Conservation (phyloP, 2,797 vertebrate species). For the Chelon labrosus region DNA sequence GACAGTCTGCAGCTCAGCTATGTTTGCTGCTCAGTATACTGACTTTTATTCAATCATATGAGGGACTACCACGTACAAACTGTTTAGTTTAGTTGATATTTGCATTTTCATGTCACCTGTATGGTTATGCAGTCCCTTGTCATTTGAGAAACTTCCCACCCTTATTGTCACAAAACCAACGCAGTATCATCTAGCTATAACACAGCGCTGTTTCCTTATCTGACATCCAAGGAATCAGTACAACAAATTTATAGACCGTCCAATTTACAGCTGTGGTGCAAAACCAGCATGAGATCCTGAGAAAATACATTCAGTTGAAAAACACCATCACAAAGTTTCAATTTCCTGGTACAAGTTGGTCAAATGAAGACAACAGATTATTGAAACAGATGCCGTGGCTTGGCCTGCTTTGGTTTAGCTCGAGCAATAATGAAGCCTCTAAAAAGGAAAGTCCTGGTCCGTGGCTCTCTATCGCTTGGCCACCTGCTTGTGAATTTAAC, state of each 20-base stretch:
- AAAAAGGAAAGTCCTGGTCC: constrained; percentile 39
- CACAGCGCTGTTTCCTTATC: constrained; percentile 17
- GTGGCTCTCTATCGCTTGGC: constrained; percentile 35
- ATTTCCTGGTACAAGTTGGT: constrained; percentile 27
- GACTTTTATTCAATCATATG: not conserved
- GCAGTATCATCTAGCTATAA: constrained; percentile 14
- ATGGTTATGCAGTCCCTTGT: constrained; percentile 12
- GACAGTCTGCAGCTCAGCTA: constrained; percentile 22
- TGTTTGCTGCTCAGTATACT: constrained; percentile 8
- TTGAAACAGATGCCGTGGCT: constrained; percentile 61
- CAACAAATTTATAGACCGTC: constrained; percentile 15
- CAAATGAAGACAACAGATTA: constrained; percentile 51
- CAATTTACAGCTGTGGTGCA: not conserved
- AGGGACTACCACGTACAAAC: constrained; percentile 16
- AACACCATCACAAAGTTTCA: constrained; percentile 38
- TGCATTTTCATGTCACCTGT: constrained; percentile 31
- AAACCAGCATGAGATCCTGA: constrained; percentile 48
- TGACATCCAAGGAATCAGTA: constrained; percentile 22
- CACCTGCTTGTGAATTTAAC: constrained; percentile 75
- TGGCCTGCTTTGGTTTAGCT: constrained; percentile 26
- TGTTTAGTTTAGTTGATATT: constrained; percentile 22
- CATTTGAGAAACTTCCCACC: constrained; percentile 37
- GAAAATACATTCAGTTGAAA: constrained; percentile 57
- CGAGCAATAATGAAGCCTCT: constrained; percentile 49
- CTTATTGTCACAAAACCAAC: constrained; percentile 16